Base-by-base conservation (phyloP, 2,888 invertebrate species). In the Podotricha telesiphe region DNA sequence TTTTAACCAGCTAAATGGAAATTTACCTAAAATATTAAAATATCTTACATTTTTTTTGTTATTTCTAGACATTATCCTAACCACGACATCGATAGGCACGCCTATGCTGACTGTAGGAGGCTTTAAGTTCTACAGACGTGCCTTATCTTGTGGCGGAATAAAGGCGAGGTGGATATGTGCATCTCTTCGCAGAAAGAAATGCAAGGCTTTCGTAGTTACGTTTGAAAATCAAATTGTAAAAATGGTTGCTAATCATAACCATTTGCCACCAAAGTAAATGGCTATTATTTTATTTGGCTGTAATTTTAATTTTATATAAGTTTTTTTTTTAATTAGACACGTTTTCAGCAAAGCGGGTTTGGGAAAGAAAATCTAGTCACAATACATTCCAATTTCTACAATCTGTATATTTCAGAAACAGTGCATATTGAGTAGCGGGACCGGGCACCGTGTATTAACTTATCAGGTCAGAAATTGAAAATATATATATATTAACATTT, bases 131-230 rank as follows among this genome's bases (percentile, higher is more conserved):
- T 68, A 68, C 47, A 67, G 55, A 2, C 70, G 67, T 13, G 45
- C 51, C 11, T 11, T 42, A 4, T 34, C 64, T n/a, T 58, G 50
- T 22, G 37, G 55, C 42, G 8, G 47, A 28, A 2, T 17, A 10
- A 8, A 81, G 76, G 62, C 74, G 0, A 68, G 81, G 0, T 84
- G 84, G 83, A 61, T 66, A 10, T 84, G 82, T 50, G 76, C 74
- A 0, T 72, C 77, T 0, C 74, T 78, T 34, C 61, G 65, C 15
- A 73, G 65, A 11, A 75, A 68, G 17, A 74, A 73, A 7, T 85
- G 83, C 65, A 73, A 67, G n/a, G 81, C 83, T 1, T 70, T 73
- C 1, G 64, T 83, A 0, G 73, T 74, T 6, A 83, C 81, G 0
- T 17, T 77, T 0, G 72, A 76, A 0, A 74, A 77, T 22, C 61